A percentile compares a stretch with the other conserved stretches of the same genome.
Evolutionary conservation across 1,140 invertebrate species (phyloP).

Genomic region (Holcopasites calliopsidis): DNA sequence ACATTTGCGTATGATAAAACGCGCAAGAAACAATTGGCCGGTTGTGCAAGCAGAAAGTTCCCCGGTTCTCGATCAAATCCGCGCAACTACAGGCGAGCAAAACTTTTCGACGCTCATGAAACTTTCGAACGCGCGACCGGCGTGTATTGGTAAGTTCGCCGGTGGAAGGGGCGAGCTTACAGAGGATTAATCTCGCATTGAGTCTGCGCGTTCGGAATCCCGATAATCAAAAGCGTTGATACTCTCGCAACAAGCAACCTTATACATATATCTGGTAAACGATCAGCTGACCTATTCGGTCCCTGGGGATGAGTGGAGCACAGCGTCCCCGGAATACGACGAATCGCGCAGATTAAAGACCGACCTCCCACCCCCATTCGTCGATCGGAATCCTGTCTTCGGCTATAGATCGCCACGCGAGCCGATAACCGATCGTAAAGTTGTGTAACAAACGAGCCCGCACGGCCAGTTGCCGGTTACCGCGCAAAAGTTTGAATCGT

Average conservation of each 20-base stretch:
- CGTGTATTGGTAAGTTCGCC: constrained; percentile 60
- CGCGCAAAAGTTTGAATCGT: constrained; percentile 9
- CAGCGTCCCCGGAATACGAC: background rate
- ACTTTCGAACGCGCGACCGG: constrained; percentile 55
- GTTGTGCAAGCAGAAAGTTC: constrained; percentile 34
- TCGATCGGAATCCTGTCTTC: background rate
- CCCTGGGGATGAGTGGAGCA: background rate
- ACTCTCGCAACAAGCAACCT: constrained; percentile 63
- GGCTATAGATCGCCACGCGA: background rate
- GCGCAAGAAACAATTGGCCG: constrained; percentile 34
- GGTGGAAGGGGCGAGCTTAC: constrained; percentile 58
- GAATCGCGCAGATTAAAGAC: constrained; percentile 8
- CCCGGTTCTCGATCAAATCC: constrained; percentile 52
- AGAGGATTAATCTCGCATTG: constrained; percentile 65
- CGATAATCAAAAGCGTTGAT: constrained; percentile 68
- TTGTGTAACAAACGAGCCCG: background rate
- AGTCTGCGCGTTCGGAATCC: constrained; percentile 64
- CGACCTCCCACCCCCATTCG: background rate
- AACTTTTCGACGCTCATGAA: constrained; percentile 59
- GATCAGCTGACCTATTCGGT: constrained; percentile 60
- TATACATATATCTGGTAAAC: constrained; percentile 49
- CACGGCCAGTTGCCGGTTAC: background rate
- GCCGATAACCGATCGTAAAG: constrained; percentile 14
- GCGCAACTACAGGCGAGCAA: constrained; percentile 45
- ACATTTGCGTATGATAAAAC: background rate